A percentile compares a stretch with the other conserved stretches of the same genome.
These are phyloP conservation scores for Cygnus buccinator DNA, from an alignment of 2,113 vertebrate genomes.

Conservation along the genomic window DNA sequence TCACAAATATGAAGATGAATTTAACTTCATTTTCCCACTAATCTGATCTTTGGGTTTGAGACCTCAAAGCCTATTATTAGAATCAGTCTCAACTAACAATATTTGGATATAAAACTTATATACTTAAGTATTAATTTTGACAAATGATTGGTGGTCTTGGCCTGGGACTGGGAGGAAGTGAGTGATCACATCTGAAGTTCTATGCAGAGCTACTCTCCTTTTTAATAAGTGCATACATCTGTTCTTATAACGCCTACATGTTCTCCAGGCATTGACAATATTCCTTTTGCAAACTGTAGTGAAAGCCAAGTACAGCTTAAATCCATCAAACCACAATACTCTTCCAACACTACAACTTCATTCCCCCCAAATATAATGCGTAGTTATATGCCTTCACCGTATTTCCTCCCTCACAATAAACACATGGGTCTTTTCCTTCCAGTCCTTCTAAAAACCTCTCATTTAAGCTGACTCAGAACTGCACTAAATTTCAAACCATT, in stretches of 20 bases:
- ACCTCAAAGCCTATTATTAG: background rate
- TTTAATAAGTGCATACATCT: background rate
- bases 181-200: background rate
- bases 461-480: conserved; percentile 7
- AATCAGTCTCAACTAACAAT: background rate
- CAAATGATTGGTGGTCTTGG: background rate
- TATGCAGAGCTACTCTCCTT: background rate
- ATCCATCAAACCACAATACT: background rate
- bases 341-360: background rate
- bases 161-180: background rate
- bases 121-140: background rate
- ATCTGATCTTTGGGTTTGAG: background rate
- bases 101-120: background rate
- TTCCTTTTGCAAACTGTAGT: background rate
- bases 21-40: background rate
- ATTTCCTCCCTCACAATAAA: background rate
- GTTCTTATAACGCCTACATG: background rate
- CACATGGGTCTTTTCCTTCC: background rate
- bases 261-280: background rate
- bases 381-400: background rate
- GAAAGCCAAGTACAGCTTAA: background rate
- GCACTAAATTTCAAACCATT: background rate
- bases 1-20: background rate
- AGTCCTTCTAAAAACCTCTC: background rate
- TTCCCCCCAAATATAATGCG: background rate